Base-by-base conservation (phyloP, 1,140 invertebrate species). In the Formica exsecta region DNA sequence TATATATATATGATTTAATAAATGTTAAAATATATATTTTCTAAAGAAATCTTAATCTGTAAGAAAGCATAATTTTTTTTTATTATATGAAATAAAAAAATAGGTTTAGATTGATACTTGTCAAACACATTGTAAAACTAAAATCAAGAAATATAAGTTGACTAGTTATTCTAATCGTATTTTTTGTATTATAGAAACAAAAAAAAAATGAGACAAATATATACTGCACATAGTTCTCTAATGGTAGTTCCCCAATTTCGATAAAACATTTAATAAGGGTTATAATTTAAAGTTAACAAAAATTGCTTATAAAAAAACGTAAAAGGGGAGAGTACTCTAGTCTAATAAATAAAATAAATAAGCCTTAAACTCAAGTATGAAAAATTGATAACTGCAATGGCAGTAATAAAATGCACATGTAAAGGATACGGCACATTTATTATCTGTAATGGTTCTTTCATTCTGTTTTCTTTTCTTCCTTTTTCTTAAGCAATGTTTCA, bases 161-260 rank as follows among this genome's bases (percentile, higher is more conserved):
- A 59, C 9, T 59, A 74, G 9, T 74, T 71, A 59, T 73, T 79
- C 77, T 22, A 83, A 68, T 64, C 65, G 32, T 29, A 68, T 59
- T 81, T 85, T 44, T 89, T 38, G 54, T 95, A 95, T 92, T 94
- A 93, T 93, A 93, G 93, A 94, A 93, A 93, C 94, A 29, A 29
- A 32, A 32, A 32, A 32, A 32, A 94, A 94, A 94, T 94, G 11
- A 3, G 36, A 41, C 19, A 93, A 94, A 59, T 94, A 91, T 93
- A 74, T 94, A 91, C 92, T 94, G 94, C 94, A 94, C 92, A 91
- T 94, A 92, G 92, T 95, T 85, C 36, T 57, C 32, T 85, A 73
- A 71, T 87, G 62, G 61, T 75, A 61, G 5, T 66, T 11, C 19
- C 41, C 13, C 38, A 32, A 32, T 13, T 59, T 32, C 48, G 38